Base-by-base conservation (phyloP, 2,797 vertebrate species). In the Xenopus petersii region DNA sequence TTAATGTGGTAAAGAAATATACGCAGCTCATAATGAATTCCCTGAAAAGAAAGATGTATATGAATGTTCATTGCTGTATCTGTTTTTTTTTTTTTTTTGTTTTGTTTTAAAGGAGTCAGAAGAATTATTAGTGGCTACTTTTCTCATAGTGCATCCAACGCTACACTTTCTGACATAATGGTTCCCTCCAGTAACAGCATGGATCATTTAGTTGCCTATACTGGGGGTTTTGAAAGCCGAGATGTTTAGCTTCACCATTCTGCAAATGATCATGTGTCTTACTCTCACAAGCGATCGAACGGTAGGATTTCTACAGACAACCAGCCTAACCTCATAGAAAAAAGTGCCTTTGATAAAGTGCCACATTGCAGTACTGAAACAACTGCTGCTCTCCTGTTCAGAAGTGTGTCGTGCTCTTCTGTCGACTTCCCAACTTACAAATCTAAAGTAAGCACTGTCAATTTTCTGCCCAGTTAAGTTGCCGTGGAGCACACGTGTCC, bases 101-200 rank as follows among this genome's bases (percentile, higher is more conserved):
- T 30, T 30, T 30, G 26, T 30, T 30, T 81, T 79, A 0, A 74
- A 97, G 94, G 96, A 99, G 85, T 99, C 97, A 0, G 97, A 98
- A 60, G 97, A 98, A 95, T 97, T 81, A 99, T 97, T 49, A 98
- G 97, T 60, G 97, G 97, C 78, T 99, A 99, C 87, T 95, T 98
- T 79, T 99, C 97, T 73, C 95, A 99, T 88, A 98, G 97, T 89
- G 95, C 95, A 89, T 99, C 97, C 77, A 94, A 94, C 0, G 94
- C 93, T 67, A 99, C 97, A 0, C 91, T 99, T 68, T 99, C 97
- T 0, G 97, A 98, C 85, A 87, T 96, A 86, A 87, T 88, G 62
- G 94, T 96, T 85, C 92, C 93, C 49, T 88, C 88, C 81, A 97
- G 95, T 30, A 96, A 98, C 81, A 98, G 94, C 86, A 95, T 91